Base-by-base conservation (phyloP, 1,140 invertebrate genomes). In the Leucophenga varia region DNA sequence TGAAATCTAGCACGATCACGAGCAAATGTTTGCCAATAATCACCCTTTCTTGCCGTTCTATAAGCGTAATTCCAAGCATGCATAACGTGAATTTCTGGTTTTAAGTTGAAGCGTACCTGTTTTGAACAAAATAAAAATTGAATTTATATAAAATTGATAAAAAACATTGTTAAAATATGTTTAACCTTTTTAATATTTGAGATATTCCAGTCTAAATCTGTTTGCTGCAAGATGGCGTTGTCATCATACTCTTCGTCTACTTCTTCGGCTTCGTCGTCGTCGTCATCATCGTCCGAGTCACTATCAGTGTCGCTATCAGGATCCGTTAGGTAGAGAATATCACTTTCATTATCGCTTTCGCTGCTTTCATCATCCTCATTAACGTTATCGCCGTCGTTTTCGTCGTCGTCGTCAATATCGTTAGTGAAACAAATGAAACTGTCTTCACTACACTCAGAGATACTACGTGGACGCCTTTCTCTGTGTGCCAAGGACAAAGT, bases 41-140 rank as follows among this genome's bases (percentile, higher is more conserved):
- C 45, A 17, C 85, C 84, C 60, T 78, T 80, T 22, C 85, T 72
- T 10, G 84, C 84, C 28, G 78, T 76, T 42, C 81, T 76, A 60
- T 86, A 84, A 3, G 84, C 85, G 56, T 73, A 85, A 43, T 81
- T 72, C 85, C 84, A 86, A 30, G 79, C 61, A 3, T 82, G 56
- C 79, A 86, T 84, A 1, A 68, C 65, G 55, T 85, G 82, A 22
- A 86, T 68, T 53, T 60, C 71, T 16, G 72, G 79, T 36, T 55
- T 77, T 49, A 69, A 55, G 49, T 75, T 78, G 56, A 87, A 86
- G 20, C 76, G 78, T 2, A 87, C 85, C 85, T 87, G 56, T 28
- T 77, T 79, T 43, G 47, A 64, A 61, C 9, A 10, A 28, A 20
- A 35, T n/a, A 36, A 20, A 19, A 1, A 32, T 34, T 32, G 36